Conservation (phyloP, 2,797 vertebrate species). For the Cichlasoma orientale region DNA sequence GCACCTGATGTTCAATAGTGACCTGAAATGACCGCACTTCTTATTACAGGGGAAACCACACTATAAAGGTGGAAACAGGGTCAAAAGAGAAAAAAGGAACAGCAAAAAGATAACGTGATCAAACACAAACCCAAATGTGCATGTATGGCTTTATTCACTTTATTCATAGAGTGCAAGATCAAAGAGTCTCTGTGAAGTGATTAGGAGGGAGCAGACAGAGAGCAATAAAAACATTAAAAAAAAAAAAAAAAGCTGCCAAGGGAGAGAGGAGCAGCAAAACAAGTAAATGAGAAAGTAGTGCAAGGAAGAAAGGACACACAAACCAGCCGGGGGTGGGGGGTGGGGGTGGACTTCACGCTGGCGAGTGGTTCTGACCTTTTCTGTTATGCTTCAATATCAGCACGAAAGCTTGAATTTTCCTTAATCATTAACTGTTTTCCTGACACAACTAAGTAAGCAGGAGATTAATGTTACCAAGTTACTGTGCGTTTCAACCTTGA, state of each 20-base stretch:
- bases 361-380: neutral
- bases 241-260: neutral
- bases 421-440: neutral
- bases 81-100: neutral
- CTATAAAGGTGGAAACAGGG: neutral
- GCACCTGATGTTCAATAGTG: neutral
- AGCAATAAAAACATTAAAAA: neutral
- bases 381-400: neutral
- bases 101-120: neutral
- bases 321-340: neutral
- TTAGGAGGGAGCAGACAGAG: slow-evolving; percentile 9
- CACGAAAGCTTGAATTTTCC: neutral
- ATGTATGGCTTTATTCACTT: slow-evolving; percentile 13
- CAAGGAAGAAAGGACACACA: neutral
- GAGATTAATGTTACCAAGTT: neutral
- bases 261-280: neutral
- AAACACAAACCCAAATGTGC: neutral
- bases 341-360: neutral
- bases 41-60: neutral
- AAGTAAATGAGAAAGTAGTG: neutral
- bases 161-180: slow-evolving; percentile 5
- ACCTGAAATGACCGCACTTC: neutral
- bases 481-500: neutral
- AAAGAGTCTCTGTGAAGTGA: neutral
- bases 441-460: neutral